phyloP scores from a whole-genome alignment of 2,113 vertebrate species.

The Peucedramus taeniatus region DNA sequence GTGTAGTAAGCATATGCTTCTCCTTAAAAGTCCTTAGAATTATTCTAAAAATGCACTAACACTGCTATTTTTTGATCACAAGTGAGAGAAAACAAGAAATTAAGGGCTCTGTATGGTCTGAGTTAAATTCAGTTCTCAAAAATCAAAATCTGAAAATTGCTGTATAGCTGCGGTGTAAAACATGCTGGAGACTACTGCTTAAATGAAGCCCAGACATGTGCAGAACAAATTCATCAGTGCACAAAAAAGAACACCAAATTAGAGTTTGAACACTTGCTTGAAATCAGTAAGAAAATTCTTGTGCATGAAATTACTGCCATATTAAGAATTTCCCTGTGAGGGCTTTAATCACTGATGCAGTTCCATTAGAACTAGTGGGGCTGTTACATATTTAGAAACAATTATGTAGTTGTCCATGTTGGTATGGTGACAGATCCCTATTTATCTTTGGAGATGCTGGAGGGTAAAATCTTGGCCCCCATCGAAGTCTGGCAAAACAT shows the following conservation, averaged over 20 bases:
- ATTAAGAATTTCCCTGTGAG: neutral
- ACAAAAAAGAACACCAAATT: neutral
- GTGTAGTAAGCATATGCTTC: neutral
- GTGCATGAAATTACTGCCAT: neutral
- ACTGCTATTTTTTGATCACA: neutral
- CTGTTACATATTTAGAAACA: neutral
- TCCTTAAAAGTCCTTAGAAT: neutral
- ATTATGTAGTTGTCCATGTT: neutral
- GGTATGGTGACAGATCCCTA: neutral
- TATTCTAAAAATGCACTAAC: neutral
- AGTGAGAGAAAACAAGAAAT: neutral
- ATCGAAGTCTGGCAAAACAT: neutral
- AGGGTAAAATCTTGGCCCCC: neutral
- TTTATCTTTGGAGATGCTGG: neutral
- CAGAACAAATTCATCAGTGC: neutral
- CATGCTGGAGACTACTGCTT: neutral
- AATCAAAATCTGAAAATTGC: neutral
- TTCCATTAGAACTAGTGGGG: neutral
- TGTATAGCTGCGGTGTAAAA: neutral
- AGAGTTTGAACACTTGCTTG: neutral
- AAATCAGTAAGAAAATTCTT: neutral
- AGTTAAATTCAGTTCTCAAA: neutral
- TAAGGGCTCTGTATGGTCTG: neutral
- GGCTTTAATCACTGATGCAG: neutral
- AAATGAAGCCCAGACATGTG: neutral